These are phyloP conservation scores for Chaenocephalus aceratus DNA, from an alignment of 2,113 vertebrate species.

Conservation along the genomic window DNA sequence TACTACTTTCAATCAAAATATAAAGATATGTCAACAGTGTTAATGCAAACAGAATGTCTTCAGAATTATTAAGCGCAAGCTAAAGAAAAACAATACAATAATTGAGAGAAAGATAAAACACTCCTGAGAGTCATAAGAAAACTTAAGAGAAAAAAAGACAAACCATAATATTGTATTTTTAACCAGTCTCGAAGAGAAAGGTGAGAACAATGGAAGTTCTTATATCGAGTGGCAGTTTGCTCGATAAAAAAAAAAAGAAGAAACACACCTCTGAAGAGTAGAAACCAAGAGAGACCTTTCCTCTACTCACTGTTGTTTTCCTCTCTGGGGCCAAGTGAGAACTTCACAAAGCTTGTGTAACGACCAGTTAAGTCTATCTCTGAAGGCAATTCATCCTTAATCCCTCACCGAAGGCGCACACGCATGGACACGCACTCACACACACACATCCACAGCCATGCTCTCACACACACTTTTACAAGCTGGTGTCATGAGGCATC, in stretches of 20 bases:
- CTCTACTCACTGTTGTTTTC: conserved; percentile 64
- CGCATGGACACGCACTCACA: conserved; percentile 34
- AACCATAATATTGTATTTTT: background rate
- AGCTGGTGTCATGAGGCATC: conserved; percentile 66
- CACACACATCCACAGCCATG: conserved; percentile 35
- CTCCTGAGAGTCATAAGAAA: background rate
- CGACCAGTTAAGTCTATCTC: conserved; percentile 76
- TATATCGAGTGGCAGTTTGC: conserved; percentile 52
- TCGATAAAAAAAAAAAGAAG: conserved; percentile 33
- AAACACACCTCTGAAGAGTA: conserved; percentile 44
- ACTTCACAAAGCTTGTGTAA: conserved; percentile 76
- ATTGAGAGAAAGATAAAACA: conserved; percentile 7
- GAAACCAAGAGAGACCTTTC: conserved; percentile 47
- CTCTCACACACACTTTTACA: conserved; percentile 63
- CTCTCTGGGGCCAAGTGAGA: conserved; percentile 62
- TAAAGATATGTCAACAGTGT: background rate
- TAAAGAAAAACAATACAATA: background rate
- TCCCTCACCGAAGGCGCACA: conserved; percentile 49
- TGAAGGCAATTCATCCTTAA: conserved; percentile 82
- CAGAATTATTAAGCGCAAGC: background rate
- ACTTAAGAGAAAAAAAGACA: conserved; percentile 19
- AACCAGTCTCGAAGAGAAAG: conserved; percentile 33
- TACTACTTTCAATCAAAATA: background rate
- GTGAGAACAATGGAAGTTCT: conserved; percentile 59
- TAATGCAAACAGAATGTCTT: background rate